Percentiles rank a stretch among this genome's conserved stretches.
Conservation (phyloP, 2,888 invertebrate species). For the Mantis religiosa region DNA sequence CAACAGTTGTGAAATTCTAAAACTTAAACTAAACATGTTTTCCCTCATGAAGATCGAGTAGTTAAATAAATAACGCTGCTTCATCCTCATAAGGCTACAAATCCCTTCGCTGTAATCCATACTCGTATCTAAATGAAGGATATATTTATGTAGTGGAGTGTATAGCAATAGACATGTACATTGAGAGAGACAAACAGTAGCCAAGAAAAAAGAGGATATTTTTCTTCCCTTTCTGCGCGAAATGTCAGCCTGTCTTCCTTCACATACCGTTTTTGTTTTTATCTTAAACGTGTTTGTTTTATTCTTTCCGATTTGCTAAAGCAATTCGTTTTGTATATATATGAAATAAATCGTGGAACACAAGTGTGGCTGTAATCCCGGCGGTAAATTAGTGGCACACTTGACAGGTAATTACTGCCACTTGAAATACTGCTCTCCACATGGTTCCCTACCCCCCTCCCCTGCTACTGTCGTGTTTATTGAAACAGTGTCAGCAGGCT, state of each 20-base stretch:
- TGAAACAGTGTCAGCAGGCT: constrained; percentile 8
- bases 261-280: background rate
- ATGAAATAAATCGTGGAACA: constrained; percentile 2
- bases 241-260: background rate
- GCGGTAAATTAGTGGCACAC: constrained; percentile 5
- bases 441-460: background rate
- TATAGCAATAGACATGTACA: background rate
- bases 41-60: background rate
- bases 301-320: background rate
- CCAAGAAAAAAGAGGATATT: background rate
- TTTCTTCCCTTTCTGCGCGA: background rate
- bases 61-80: background rate
- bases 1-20: background rate
- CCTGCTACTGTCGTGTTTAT: background rate
- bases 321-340: background rate
- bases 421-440: constrained; percentile 1
- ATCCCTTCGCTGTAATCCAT: background rate
- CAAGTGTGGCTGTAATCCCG: background rate
- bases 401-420: constrained; percentile 13
- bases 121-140: background rate
- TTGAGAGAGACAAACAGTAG: background rate
- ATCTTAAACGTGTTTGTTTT: background rate
- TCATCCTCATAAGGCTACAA: background rate
- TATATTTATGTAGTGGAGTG: too few relatives aligned
- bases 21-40: background rate